A percentile compares a stretch with the other conserved stretches of the same genome.
phyloP scores from a whole-genome alignment of 1,140 invertebrate genomes.

The Pachyrhynchus sulphureomaculatus region DNA sequence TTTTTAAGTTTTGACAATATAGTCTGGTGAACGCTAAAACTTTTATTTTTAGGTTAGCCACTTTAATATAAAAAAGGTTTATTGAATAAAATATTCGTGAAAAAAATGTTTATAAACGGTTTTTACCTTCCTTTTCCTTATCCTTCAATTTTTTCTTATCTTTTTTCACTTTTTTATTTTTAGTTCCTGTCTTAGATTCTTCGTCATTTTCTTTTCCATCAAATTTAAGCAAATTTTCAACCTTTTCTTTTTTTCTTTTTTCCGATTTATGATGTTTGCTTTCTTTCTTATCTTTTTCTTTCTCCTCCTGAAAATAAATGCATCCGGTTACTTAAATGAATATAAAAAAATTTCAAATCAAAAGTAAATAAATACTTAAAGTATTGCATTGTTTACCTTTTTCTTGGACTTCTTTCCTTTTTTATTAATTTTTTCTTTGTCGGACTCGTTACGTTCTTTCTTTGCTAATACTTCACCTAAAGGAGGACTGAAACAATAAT shows the following conservation, averaged over 20 bases:
- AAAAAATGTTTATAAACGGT: too few species aligned
- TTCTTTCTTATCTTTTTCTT: conserved; percentile 48
- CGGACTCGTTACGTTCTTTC: background rate
- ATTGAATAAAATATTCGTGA: too few species aligned
- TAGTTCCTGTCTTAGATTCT: conserved; percentile 34
- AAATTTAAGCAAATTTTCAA: conserved; percentile 23
- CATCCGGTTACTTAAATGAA: background rate
- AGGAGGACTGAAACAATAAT: conserved; percentile 15
- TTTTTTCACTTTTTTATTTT: conserved; percentile 33
- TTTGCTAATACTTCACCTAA: conserved; percentile 16
- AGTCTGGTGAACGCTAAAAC: too few species aligned
- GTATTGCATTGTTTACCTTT: conserved; percentile 9
- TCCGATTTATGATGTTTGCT: conserved; percentile 48
- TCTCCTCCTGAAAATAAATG: conserved; percentile 32
- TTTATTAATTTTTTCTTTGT: conserved; percentile 1
- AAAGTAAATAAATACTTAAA: background rate
- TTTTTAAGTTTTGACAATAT: too few species aligned
- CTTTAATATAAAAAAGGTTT: too few species aligned
- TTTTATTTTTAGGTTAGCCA: background rate
- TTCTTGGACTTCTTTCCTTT: conserved; percentile 28
- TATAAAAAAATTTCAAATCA: background rate
- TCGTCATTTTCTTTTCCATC: conserved; percentile 37
- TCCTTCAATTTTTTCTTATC: conserved; percentile 46
- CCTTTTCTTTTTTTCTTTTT: conserved; percentile 41
- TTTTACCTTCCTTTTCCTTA: conserved; percentile 53